Conservation (phyloP, 2,113 vertebrate genomes). For the Triplophysa tibetana region DNA sequence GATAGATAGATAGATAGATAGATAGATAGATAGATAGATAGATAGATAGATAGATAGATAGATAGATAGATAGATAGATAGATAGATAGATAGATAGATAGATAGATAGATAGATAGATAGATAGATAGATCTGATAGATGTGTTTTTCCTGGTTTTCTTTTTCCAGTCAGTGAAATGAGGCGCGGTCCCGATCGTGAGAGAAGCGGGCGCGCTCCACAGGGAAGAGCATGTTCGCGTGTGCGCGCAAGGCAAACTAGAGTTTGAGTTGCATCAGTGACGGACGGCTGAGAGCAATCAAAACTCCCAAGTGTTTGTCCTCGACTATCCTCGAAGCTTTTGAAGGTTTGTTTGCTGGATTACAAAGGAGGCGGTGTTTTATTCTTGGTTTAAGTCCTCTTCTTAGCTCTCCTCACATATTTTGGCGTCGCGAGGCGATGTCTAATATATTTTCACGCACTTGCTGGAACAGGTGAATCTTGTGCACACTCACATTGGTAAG, state of each 20-base stretch:
- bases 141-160: background rate
- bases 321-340: conserved; percentile 17
- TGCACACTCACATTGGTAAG: too few species aligned
- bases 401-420: background rate
- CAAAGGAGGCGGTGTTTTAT: conserved; percentile 5
- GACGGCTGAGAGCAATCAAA: conserved; percentile 1
- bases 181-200: conserved; percentile 2
- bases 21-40: background rate
- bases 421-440: conserved; percentile 33
- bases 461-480: conserved; percentile 22
- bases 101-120: background rate
- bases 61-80: background rate
- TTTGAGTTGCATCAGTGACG: conserved; percentile 18
- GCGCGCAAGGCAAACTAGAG: conserved; percentile 19
- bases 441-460: conserved; percentile 17
- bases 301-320: conserved; percentile 29
- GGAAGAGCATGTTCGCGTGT: background rate
- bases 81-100: too few species aligned
- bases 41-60: background rate
- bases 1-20: background rate
- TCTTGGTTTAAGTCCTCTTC: conserved; percentile 1
- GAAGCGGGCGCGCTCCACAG: background rate
- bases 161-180: conserved; percentile 9
- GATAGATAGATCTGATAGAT: too few species aligned
- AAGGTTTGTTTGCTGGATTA: background rate